Conservation (phyloP, 2,797 vertebrate species). For the Tokudaia muenninki region DNA sequence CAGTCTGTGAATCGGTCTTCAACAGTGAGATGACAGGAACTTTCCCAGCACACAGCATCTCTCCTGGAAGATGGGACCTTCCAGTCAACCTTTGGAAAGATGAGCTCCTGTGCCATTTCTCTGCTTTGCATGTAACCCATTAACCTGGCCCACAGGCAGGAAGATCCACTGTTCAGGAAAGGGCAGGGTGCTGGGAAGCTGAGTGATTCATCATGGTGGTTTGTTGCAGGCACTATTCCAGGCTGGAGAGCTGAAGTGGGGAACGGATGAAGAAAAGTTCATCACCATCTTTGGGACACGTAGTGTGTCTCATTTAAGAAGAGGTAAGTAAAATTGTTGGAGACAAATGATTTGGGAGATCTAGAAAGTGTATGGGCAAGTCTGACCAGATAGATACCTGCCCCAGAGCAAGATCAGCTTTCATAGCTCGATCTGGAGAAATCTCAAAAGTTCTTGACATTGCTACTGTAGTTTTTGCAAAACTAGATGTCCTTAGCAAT, state of each 20-base stretch:
- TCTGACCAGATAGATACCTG: neutral
- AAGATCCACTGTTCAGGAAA: neutral
- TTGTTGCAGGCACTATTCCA: conserved; percentile 92
- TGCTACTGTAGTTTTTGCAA: neutral
- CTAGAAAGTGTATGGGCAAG: neutral
- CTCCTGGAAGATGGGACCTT: neutral
- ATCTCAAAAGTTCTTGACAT: neutral
- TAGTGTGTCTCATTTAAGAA: conserved; percentile 92
- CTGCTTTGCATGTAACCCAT: accelerated
- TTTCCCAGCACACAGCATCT: neutral
- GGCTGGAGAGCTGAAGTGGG: conserved; percentile 95
- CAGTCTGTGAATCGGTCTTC: too few relatives aligned
- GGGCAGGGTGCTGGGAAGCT: neutral
- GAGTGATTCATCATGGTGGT: neutral
- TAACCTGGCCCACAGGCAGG: too few relatives aligned
- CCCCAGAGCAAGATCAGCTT: accelerated
- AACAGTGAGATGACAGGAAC: neutral
- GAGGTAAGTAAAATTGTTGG: conserved; percentile 88
- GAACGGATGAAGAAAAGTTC: conserved; percentile 97
- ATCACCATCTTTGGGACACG: conserved; percentile 96
- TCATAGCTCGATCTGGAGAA: neutral
- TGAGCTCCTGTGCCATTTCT: too few relatives aligned
- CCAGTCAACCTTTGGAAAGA: neutral
- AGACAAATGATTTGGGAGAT: neutral
- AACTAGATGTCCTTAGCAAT: neutral